phyloP scores from a whole-genome alignment of 2,888 invertebrate genomes.

The Synanthedon formicaeformis region DNA sequence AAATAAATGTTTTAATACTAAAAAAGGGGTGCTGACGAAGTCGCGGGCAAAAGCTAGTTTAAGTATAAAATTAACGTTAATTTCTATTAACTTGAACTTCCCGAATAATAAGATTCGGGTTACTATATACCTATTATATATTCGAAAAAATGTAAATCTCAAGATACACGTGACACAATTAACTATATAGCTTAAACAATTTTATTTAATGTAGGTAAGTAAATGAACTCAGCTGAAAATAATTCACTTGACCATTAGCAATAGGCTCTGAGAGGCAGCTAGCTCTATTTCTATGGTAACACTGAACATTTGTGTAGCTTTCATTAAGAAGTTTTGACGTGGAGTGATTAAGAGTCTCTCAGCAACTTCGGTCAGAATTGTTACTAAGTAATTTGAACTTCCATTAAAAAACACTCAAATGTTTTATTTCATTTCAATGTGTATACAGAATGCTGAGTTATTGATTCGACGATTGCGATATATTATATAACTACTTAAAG shows the following conservation, averaged over 20 bases:
- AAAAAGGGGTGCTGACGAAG: no score
- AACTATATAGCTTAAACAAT: neutral
- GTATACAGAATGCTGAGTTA: neutral
- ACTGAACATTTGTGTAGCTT: constrained; percentile 8
- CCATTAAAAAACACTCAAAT: neutral
- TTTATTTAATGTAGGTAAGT: neutral
- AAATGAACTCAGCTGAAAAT: no score
- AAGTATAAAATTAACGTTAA: no score
- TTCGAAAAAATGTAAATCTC: no score
- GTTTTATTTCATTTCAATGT: neutral
- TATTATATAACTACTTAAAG: neutral
- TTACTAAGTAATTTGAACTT: neutral
- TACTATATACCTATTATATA: no score
- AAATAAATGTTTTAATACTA: no score
- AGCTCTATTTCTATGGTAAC: neutral
- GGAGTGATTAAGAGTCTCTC: constrained; percentile 6
- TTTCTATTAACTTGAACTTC: no score
- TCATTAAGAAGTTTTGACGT: constrained; percentile 12
- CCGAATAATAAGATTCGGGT: no score
- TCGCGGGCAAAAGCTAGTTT: no score
- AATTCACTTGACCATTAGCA: neutral
- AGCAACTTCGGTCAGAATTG: constrained; percentile 1
- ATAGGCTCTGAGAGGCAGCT: neutral
- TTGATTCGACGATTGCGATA: neutral
- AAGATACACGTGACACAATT: neutral